Percentiles rank a stretch among this genome's conserved stretches.
phyloP scores from a whole-genome alignment of 2,888 invertebrate genomes.

The Ophonus ardosiacus region DNA sequence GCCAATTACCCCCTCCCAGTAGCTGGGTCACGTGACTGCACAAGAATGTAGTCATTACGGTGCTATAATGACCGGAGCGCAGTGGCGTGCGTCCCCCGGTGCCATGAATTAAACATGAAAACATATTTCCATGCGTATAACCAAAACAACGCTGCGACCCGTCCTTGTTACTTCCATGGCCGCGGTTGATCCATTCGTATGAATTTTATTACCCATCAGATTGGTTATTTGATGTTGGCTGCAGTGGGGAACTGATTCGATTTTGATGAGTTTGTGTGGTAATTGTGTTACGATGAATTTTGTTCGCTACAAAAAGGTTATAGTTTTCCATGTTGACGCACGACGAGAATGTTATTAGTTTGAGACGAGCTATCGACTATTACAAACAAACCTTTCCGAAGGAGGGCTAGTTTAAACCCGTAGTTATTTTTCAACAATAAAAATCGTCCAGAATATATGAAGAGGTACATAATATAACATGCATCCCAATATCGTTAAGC shows the following conservation, averaged over 20 bases:
- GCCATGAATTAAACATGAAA: constrained; percentile 73
- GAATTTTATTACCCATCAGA: constrained; percentile 51
- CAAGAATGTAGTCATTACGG: constrained; percentile 61
- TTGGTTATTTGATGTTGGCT: constrained; percentile 39
- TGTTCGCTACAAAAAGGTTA: not conserved
- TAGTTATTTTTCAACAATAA: too few relatives aligned
- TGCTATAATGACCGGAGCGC: constrained; percentile 57
- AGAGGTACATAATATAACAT: too few relatives aligned
- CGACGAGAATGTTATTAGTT: not conserved
- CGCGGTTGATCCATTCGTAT: constrained; percentile 28
- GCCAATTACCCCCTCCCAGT: not conserved
- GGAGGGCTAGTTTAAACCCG: too few relatives aligned
- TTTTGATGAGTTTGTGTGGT: constrained; percentile 45
- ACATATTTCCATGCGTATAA: constrained; percentile 72
- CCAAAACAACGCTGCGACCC: not conserved
- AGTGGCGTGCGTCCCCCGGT: constrained; percentile 41
- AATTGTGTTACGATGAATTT: constrained; percentile 36
- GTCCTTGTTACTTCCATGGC: constrained; percentile 33
- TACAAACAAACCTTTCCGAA: not conserved
- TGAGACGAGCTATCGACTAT: not conserved
- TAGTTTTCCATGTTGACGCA: not conserved
- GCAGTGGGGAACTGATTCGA: constrained; percentile 24
- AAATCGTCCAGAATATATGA: too few relatives aligned
- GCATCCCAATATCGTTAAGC: too few relatives aligned
- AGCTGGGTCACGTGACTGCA: constrained; percentile 51